Base-by-base conservation (phyloP, 2,113 vertebrate genomes). In the Struthio camelus region DNA sequence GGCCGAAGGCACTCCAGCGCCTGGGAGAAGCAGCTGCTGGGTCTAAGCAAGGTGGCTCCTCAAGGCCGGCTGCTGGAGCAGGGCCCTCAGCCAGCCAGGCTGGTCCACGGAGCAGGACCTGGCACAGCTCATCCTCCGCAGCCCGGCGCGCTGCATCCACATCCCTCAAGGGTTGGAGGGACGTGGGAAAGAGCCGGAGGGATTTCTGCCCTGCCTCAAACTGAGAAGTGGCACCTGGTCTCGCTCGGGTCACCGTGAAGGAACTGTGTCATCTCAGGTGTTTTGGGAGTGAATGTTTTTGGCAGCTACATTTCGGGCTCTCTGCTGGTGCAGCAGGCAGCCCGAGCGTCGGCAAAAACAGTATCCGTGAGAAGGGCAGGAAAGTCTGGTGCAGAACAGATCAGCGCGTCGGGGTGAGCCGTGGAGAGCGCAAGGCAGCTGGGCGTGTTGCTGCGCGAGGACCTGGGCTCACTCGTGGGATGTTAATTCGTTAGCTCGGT, bases 391-490 rank as follows among this genome's bases (percentile, higher is more conserved):
- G 2, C 3, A 2, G 30, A 80, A 77, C 85, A 92, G 85, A 51
- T 38, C 82, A 90, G 59, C 0, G 1, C 59, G 88, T 72, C 17
- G 6, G 61, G 51, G 88, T 44, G 92, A 92, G 72, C 1, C 20
- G 44, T 0, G 0, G 10, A 14, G 54, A 85, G 69, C 9, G 4
- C 1, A 1, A 48, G 71, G 77, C 90, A 4, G 1, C 42, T 0
- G 0, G 14, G 44, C 28, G 76, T 4, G 46, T 90, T 34, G 51
- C 6, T 4, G 80, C 3, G 6, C 40, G 67, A 59, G 85, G 87
- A 78, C 80, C 67, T 24, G 36, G 40, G 42, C 90, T 93, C 0
- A 0, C 40, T 81, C 51, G 91, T 36, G 58, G 59, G 80, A 50
- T 78, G 36, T 56, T 3, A 28, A 18, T 48, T 36, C 42, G 36